Evolutionary conservation across 2,797 vertebrate species (phyloP).

Genomic region (Darevskia nairensis): DNA sequence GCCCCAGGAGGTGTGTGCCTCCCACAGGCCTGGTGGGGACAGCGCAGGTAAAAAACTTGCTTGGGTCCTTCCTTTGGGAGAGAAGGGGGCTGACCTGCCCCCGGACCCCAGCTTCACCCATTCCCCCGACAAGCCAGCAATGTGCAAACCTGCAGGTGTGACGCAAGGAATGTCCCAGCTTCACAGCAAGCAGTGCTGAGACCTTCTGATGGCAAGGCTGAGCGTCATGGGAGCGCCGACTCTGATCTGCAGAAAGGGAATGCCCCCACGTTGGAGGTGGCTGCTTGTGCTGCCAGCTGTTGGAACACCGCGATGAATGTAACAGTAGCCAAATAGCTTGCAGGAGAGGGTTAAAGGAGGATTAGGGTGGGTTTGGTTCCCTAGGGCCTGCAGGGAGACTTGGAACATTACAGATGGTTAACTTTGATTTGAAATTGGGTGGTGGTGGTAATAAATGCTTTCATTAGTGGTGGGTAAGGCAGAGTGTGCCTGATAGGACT

Average conservation of each 20-base stretch:
- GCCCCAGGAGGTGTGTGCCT: slow-evolving; percentile 55
- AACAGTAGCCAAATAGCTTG: slow-evolving; percentile 65
- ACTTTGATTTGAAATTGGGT: not conserved
- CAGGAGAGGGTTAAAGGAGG: slow-evolving; percentile 20
- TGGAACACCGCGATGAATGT: slow-evolving; percentile 53
- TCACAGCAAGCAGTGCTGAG: slow-evolving; percentile 49
- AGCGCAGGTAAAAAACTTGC: slow-evolving; percentile 59
- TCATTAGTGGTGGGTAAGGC: slow-evolving; percentile 21
- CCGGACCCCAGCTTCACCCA: slow-evolving; percentile 58
- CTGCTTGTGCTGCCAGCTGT: slow-evolving; percentile 55
- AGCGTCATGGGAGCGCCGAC: slow-evolving; percentile 62
- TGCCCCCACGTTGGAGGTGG: slow-evolving; percentile 54
- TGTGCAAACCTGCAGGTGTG: slow-evolving; percentile 75
- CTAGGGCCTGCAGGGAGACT: not conserved
- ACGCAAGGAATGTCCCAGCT: slow-evolving; percentile 78
- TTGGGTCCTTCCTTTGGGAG: slow-evolving; percentile 65
- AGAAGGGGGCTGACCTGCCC: slow-evolving; percentile 63
- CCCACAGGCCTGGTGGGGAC: slow-evolving; percentile 53
- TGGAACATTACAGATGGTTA: fast-evolving
- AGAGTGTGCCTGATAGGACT: slow-evolving; percentile 23
- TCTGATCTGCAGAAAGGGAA: slow-evolving; percentile 73
- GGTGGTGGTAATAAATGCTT: slow-evolving; percentile 39
- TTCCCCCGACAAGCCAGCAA: slow-evolving; percentile 71
- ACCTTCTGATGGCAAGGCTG: slow-evolving; percentile 56
- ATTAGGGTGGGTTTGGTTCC: not conserved